These are phyloP conservation scores for Musca domestica DNA, from an alignment of 1,140 invertebrate species.

Conservation along the genomic window DNA sequence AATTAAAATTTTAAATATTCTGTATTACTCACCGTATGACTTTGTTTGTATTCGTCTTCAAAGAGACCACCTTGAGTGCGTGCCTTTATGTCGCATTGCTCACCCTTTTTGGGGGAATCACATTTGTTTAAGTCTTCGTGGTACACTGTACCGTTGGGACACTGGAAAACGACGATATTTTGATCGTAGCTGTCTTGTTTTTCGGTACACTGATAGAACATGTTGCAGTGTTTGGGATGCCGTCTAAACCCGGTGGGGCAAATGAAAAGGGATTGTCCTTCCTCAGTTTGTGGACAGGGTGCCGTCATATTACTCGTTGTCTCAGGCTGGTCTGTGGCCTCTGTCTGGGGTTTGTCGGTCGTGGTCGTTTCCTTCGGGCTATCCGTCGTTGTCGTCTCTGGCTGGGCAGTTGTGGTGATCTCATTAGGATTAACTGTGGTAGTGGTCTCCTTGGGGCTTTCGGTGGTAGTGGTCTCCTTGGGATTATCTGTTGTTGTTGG, in stretches of 20 bases:
- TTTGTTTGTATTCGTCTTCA: slow-evolving; percentile 60
- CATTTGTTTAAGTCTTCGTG: slow-evolving; percentile 73
- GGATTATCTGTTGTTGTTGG: slow-evolving; percentile 22
- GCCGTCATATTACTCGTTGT: slow-evolving; percentile 38
- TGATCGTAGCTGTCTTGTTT: slow-evolving; percentile 64
- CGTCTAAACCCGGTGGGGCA: slow-evolving; percentile 79
- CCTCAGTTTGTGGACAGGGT: slow-evolving; percentile 57
- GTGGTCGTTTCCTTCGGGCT: slow-evolving; percentile 25
- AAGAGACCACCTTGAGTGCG: slow-evolving; percentile 36
- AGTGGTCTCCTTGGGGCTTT: slow-evolving; percentile 25
- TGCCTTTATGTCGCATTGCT: slow-evolving; percentile 33
- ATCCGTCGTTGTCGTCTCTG: slow-evolving; percentile 29
- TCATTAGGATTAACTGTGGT: slow-evolving; percentile 32
- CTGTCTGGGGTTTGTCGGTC: slow-evolving; percentile 29
- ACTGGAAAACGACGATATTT: slow-evolving; percentile 70
- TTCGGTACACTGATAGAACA: slow-evolving; percentile 79
- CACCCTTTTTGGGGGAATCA: slow-evolving; percentile 49
- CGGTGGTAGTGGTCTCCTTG: slow-evolving; percentile 30
- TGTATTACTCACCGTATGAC: slow-evolving; percentile 52
- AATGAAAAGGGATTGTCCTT: slow-evolving; percentile 68
- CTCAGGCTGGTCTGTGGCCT: slow-evolving; percentile 25
- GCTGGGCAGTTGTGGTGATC: slow-evolving; percentile 33
- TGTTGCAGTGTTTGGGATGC: slow-evolving; percentile 79
- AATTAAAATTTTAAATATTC: slow-evolving; percentile 1
- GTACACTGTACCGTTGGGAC: slow-evolving; percentile 73